A percentile compares a stretch with the other conserved stretches of the same genome.
These are phyloP conservation scores for Sakesphorus luctuosus DNA, from an alignment of 2,113 vertebrate species.

Conservation along the genomic window DNA sequence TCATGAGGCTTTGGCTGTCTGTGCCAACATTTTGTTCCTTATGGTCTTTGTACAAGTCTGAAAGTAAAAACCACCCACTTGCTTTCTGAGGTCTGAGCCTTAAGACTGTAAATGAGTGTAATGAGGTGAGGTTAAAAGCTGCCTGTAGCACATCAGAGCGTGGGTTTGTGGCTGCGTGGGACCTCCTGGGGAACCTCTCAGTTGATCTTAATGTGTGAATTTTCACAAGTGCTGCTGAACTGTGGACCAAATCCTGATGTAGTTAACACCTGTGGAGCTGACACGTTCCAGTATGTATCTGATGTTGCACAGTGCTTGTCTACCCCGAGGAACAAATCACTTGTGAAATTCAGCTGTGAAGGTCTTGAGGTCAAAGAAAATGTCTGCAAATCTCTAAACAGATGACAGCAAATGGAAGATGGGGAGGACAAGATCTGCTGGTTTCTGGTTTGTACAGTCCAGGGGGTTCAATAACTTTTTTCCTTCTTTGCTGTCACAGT, in stretches of 20 bases:
- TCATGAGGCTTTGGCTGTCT: not conserved
- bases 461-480: not conserved
- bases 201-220: conserved; percentile 40
- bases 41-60: not conserved
- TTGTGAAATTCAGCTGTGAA: conserved; percentile 40
- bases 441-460: not conserved
- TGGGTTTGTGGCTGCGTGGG: not conserved
- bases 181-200: not conserved
- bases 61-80: not conserved
- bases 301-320: not conserved
- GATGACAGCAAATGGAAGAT: not conserved
- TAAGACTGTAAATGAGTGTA: not conserved
- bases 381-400: not conserved
- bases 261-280: conserved; percentile 33
- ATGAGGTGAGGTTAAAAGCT: not conserved
- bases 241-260: not conserved
- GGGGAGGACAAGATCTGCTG: not conserved
- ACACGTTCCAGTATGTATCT: not conserved
- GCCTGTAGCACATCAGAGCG: not conserved
- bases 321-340: conserved; percentile 26
- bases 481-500: not conserved
- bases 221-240: conserved; percentile 11
- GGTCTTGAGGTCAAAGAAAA: not conserved
- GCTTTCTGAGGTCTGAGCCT: not conserved
- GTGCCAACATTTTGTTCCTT: not conserved